Percentiles rank a stretch among this genome's conserved stretches.
phyloP scores from a whole-genome alignment of 2,888 invertebrate genomes.

The Polietes domitor region DNA sequence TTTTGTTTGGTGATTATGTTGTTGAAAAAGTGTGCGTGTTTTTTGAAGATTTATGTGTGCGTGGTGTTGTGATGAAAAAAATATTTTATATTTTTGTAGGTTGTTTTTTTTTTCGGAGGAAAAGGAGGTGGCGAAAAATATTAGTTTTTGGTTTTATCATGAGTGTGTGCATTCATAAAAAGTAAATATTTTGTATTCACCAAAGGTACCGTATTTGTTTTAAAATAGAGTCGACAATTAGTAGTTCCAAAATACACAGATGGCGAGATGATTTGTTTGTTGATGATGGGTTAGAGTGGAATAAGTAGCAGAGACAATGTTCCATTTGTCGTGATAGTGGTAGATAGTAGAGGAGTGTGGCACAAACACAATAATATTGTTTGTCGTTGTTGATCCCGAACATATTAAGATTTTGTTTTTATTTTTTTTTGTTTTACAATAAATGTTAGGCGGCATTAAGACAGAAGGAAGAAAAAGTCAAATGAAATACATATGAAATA shows the following conservation, averaged over 20 bases:
- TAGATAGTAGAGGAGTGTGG: constrained; percentile 2
- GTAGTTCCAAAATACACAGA: constrained; percentile 28
- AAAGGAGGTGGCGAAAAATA: constrained; percentile 40
- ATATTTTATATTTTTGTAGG: constrained; percentile 13
- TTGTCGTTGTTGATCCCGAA: constrained; percentile 56
- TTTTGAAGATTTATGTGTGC: constrained; percentile 24
- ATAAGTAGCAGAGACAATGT: constrained; percentile 17
- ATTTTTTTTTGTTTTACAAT: constrained; percentile 49
- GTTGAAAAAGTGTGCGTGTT: constrained; percentile 15
- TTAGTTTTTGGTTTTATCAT: constrained; percentile 43
- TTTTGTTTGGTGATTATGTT: constrained; percentile 38
- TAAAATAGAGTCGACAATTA: constrained; percentile 33
- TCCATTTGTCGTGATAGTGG: constrained; percentile 37
- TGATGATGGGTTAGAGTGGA: constrained; percentile 25
- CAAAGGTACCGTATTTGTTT: constrained; percentile 54
- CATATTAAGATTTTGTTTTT: constrained; percentile 33
- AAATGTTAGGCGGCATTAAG: constrained; percentile 58
- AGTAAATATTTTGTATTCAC: constrained; percentile 61
- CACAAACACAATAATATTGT: not conserved
- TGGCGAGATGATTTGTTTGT: constrained; percentile 21
- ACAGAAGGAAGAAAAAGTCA: constrained; percentile 52
- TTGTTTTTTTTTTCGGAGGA: constrained; percentile 26
- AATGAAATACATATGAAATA: constrained; percentile 38
- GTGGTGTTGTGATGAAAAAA: not conserved
- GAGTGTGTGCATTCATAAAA: constrained; percentile 55